Percentiles rank a stretch among this genome's conserved stretches.
Evolutionary conservation across 1,140 invertebrate species (phyloP).

Genomic region (Archivesica marissinica): DNA sequence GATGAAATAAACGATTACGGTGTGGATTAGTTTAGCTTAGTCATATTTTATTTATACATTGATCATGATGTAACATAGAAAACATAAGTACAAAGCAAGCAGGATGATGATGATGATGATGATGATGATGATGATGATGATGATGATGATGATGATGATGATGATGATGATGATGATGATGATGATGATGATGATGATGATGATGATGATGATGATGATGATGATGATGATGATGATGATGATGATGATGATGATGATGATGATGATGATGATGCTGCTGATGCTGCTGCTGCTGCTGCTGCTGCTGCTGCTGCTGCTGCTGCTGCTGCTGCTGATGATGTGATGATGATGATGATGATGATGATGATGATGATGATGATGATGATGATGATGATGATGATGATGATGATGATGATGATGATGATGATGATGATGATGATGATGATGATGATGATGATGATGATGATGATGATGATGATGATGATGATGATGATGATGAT

Average conservation of each 20-base stretch:
- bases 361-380: background rate
- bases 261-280: too few relatives aligned
- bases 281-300: conserved; percentile 11
- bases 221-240: background rate
- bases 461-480: too few relatives aligned
- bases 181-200: background rate
- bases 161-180: background rate
- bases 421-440: too few relatives aligned
- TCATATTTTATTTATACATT: background rate
- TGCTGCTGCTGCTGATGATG: too few relatives aligned
- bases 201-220: background rate
- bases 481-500: too few relatives aligned
- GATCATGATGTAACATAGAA: too few relatives aligned
- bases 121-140: background rate
- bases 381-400: too few relatives aligned
- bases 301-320: background rate
- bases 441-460: too few relatives aligned
- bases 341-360: too few relatives aligned
- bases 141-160: background rate
- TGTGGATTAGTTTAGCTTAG: background rate
- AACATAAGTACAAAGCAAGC: too few relatives aligned
- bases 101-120: too few relatives aligned
- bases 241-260: background rate
- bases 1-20: background rate
- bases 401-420: too few relatives aligned